phyloP scores from a whole-genome alignment of 1,140 invertebrate species.

The Ridgeia piscesae region DNA sequence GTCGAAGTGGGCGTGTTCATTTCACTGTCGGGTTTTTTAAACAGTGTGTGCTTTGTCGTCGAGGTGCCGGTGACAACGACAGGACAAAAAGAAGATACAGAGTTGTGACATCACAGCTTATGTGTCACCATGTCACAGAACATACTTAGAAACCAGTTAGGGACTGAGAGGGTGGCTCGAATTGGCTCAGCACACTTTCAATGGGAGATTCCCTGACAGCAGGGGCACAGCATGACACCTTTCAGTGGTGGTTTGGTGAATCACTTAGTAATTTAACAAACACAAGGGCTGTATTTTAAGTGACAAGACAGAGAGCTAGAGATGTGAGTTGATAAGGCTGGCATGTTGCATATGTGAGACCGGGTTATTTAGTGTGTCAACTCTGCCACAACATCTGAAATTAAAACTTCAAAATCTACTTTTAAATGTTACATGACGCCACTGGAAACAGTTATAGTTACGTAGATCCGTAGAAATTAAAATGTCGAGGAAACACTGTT shows the following conservation, averaged over 20 bases:
- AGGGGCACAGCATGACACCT: not conserved
- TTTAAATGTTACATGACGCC: not conserved
- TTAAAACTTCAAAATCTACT: not conserved
- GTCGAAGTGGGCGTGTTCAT: not conserved
- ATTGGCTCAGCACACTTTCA: not conserved
- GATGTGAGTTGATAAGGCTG: not conserved
- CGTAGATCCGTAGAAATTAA: too few relatives aligned
- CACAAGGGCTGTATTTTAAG: not conserved
- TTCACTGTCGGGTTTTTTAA: not conserved
- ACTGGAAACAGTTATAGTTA: too few relatives aligned
- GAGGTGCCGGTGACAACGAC: not conserved
- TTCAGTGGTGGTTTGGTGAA: not conserved
- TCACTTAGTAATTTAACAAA: not conserved
- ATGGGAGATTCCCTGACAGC: not conserved
- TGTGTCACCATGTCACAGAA: too few relatives aligned
- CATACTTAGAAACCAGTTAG: not conserved
- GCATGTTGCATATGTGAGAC: not conserved
- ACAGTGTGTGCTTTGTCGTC: not conserved
- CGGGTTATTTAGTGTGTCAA: not conserved
- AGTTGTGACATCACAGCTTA: not conserved
- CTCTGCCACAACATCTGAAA: not conserved
- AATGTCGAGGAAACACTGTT: too few relatives aligned
- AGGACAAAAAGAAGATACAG: not conserved
- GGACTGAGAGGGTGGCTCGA: not conserved
- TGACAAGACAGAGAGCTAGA: not conserved